Conservation (phyloP, 2,113 vertebrate genomes). For the Vicugna pacos region DNA sequence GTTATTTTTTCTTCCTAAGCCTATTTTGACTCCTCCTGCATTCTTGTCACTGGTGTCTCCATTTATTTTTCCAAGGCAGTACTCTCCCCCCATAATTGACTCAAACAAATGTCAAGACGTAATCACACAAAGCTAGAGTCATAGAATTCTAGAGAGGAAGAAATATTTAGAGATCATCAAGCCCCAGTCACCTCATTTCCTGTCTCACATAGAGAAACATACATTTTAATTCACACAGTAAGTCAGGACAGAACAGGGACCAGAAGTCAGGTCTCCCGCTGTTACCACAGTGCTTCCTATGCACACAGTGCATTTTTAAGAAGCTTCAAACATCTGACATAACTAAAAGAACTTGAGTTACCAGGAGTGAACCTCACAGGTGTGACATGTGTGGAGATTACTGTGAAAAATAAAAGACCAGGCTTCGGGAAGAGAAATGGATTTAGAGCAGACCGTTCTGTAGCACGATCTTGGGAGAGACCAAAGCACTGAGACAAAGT, state of each 20-base stretch:
- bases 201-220: not conserved
- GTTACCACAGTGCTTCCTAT: not conserved
- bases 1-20: not conserved
- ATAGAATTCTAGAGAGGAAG: constrained; percentile 11
- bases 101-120: constrained; percentile 20
- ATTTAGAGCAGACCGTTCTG: not conserved
- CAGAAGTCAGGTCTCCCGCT: not conserved
- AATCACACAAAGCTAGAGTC: not conserved
- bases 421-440: not conserved
- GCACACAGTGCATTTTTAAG: not conserved
- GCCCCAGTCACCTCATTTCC: not conserved
- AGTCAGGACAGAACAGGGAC: not conserved
- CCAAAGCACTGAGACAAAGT: not conserved
- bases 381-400: not conserved
- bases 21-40: not conserved
- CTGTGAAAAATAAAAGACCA: not conserved
- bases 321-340: constrained; percentile 1
- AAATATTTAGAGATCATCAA: constrained; percentile 1
- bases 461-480: not conserved
- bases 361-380: not conserved
- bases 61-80: not conserved
- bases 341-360: not conserved
- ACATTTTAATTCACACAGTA: not conserved
- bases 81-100: not conserved
- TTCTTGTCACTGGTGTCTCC: not conserved